phyloP scores from a whole-genome alignment of 2,113 vertebrate genomes.

The Ifrita kowaldi region DNA sequence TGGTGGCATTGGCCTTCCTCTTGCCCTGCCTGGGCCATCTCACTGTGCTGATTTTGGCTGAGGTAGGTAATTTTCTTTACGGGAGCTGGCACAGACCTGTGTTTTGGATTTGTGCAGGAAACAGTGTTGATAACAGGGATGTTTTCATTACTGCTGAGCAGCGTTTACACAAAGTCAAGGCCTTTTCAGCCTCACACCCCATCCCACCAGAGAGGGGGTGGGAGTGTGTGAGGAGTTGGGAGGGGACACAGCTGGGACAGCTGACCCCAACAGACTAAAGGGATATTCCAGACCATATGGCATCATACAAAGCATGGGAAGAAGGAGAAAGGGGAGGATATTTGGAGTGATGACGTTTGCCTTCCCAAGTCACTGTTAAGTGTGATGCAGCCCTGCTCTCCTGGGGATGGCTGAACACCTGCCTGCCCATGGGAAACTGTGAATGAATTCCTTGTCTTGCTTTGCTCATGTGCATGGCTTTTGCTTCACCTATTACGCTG shows the following conservation, averaged over 20 bases:
- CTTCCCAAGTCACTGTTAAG: neutral
- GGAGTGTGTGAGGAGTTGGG: neutral
- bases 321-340: neutral
- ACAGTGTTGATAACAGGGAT: neutral
- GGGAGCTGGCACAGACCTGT: neutral
- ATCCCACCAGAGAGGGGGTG: neutral
- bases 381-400: neutral
- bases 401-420: neutral
- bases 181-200: neutral
- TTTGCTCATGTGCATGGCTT: rapidly evolving
- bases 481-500: neutral
- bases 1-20: rapidly evolving
- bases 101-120: neutral
- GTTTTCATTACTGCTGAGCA: neutral
- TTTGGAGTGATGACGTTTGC: neutral
- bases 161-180: neutral
- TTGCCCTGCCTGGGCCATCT: too few relatives aligned
- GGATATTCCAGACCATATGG: neutral
- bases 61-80: neutral
- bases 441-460: neutral
- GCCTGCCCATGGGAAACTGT: neutral
- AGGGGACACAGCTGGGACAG: neutral
- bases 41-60: neutral
- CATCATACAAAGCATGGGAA: neutral
- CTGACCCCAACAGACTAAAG: neutral